Evolutionary conservation across 2,888 invertebrate species (phyloP), one percentile per base, ranked within the genome.

Genomic region (Tetheella fluctuosa): DNA sequence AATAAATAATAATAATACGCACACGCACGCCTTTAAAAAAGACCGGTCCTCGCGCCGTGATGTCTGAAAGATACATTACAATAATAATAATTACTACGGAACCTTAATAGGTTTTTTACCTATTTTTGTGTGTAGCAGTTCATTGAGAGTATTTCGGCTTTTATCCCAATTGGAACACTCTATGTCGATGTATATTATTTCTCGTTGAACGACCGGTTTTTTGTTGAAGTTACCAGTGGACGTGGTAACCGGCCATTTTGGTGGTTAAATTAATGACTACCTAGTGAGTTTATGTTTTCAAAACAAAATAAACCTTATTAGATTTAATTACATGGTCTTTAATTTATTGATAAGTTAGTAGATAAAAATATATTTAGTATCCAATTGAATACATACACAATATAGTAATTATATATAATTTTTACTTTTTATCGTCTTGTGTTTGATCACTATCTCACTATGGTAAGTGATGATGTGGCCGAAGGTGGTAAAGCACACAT

Each of bases 101-200:
- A 54, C 52, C 52, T 12, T 23, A 39, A 0, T 15, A 4, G 34
- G 20, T n/a, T n/a, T 25, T 25, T 34, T n/a, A 52, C n/a, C 15
- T 23, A 20, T 52, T 34, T 23, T 17, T 17, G 34, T 64, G 67
- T 57, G 42, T n/a, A 23, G 23, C 28, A 30, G 20, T 68, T 65
- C 61, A 68, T 70, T 67, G 64, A 68, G 64, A 64, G 65, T 60
- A 66, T 66, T 63, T 53, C 34, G 13, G 62, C 61, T 72, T 70
- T 72, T 64, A 72, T 62, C 64, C 42, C 62, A 62, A 72, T 72
- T 72, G 73, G 67, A 58, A 59, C 61, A 28, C 54, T 25, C 15
- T 25, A 30, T 23, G 58, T 59, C 64, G 58, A 52, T 59, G 63
- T 62, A 68, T 64, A 68, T 70, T 68, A 70, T 63, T 62, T 63